phyloP scores from a whole-genome alignment of 2,888 invertebrate genomes.

The Strigamia maritima region DNA sequence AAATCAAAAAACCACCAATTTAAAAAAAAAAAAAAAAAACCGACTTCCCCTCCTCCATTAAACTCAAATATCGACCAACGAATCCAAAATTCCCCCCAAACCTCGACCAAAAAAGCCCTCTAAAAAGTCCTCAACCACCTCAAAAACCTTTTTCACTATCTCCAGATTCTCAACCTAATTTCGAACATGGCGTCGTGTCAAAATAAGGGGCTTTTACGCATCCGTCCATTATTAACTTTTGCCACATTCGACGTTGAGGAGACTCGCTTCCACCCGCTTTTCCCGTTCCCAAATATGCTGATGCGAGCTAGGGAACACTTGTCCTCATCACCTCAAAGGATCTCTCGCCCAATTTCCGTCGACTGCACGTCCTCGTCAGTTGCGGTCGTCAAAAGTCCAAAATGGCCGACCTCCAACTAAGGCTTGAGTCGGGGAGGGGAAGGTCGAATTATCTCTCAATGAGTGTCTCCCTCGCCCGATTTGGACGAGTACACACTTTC shows the following conservation, averaged over 20 bases:
- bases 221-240: not conserved
- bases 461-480: too few species aligned
- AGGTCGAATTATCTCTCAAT: constrained; percentile 17
- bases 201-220: constrained; percentile 2
- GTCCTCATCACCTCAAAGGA: not conserved
- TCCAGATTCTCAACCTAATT: not conserved
- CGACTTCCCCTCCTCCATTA: not conserved
- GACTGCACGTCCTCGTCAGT: not conserved
- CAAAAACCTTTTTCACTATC: not conserved
- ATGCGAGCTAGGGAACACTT: not conserved
- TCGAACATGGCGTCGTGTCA: not conserved
- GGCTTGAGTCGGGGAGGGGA: constrained; percentile 14
- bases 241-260: not conserved
- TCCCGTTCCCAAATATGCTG: not conserved
- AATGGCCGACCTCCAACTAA: constrained; percentile 34
- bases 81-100: not conserved
- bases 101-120: not conserved
- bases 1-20: not conserved
- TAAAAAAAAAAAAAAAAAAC: not conserved
- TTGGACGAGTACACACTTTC: too few species aligned
- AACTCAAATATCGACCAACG: too few species aligned
- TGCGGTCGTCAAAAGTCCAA: constrained; percentile 16
- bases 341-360: not conserved
- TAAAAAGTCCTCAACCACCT: not conserved
- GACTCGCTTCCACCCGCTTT: not conserved